Percentiles rank a stretch among this genome's conserved stretches.
Evolutionary conservation across 2,888 invertebrate genomes (phyloP).

Genomic region (Graphium colonna): DNA sequence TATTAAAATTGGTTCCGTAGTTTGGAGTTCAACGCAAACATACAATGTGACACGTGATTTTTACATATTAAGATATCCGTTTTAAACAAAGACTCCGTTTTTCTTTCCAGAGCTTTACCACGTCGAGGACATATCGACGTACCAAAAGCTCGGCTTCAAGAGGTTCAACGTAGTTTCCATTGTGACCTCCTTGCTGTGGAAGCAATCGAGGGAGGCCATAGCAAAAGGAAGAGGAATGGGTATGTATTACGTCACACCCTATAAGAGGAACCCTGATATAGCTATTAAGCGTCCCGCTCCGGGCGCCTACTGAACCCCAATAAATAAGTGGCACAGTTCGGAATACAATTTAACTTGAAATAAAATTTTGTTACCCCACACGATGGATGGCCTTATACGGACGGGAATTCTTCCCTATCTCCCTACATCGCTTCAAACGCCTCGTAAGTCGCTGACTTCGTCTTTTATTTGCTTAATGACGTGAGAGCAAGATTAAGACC

Average conservation of each 20-base stretch:
- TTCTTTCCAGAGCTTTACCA: slow-evolving; percentile 81
- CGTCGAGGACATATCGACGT: slow-evolving; percentile 78
- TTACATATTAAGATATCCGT: too few species aligned
- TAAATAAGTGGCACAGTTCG: slow-evolving; percentile 66
- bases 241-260: slow-evolving; percentile 34
- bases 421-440: slow-evolving; percentile 53
- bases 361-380: slow-evolving; percentile 72
- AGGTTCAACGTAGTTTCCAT: slow-evolving; percentile 76
- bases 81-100: too few species aligned
- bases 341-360: slow-evolving; percentile 77
- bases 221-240: slow-evolving; percentile 74
- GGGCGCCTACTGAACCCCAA: slow-evolving; percentile 56
- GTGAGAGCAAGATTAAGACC: slow-evolving; percentile 35
- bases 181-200: slow-evolving; percentile 75
- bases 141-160: slow-evolving; percentile 80
- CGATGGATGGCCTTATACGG: slow-evolving; percentile 66
- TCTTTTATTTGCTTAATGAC: slow-evolving; percentile 62
- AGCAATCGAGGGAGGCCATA: slow-evolving; percentile 77
- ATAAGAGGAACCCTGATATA: slow-evolving; percentile 55
- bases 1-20: too few species aligned
- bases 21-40: too few species aligned
- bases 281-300: slow-evolving; percentile 48
- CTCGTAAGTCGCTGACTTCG: slow-evolving; percentile 60
- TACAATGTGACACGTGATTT: too few species aligned
- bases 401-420: slow-evolving; percentile 54